A percentile compares a stretch with the other conserved stretches of the same genome.
Conservation (phyloP, 2,113 vertebrate genomes). For the Petrocephalus zakoni region DNA sequence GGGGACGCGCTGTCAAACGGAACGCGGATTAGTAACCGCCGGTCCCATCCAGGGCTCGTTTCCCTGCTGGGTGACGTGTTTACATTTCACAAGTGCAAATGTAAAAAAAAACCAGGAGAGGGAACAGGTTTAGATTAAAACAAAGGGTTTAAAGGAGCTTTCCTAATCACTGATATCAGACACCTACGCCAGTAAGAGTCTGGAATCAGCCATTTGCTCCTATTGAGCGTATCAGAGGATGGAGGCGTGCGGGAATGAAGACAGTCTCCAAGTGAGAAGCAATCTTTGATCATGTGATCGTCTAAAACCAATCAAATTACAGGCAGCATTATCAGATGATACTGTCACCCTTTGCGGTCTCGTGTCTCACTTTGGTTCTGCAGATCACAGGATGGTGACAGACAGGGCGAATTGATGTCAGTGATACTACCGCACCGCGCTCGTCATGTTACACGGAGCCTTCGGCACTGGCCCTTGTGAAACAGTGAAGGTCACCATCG, state of each 20-base stretch:
- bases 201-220: conserved; percentile 41
- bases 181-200: conserved; percentile 10
- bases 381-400: background rate
- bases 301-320: conserved; percentile 5
- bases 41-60: conserved; percentile 22
- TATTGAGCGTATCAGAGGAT: conserved; percentile 41
- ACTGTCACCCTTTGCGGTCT: background rate
- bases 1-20: conserved; percentile 26
- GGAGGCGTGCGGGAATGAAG: background rate
- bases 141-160: conserved; percentile 43
- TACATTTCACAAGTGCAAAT: background rate
- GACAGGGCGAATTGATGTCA: background rate
- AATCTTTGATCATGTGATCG: background rate
- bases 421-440: background rate
- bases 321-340: background rate
- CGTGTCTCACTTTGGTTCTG: background rate
- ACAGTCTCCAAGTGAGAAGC: background rate
- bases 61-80: conserved; percentile 12
- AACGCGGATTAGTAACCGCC: conserved; percentile 2
- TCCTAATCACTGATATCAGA: conserved; percentile 26
- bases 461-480: background rate
- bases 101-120: background rate
- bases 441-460: too few species aligned
- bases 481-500: background rate
- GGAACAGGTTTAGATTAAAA: conserved; percentile 8